These are phyloP conservation scores for Anas acuta DNA, from an alignment of 2,797 vertebrate genomes.

Conservation along the genomic window DNA sequence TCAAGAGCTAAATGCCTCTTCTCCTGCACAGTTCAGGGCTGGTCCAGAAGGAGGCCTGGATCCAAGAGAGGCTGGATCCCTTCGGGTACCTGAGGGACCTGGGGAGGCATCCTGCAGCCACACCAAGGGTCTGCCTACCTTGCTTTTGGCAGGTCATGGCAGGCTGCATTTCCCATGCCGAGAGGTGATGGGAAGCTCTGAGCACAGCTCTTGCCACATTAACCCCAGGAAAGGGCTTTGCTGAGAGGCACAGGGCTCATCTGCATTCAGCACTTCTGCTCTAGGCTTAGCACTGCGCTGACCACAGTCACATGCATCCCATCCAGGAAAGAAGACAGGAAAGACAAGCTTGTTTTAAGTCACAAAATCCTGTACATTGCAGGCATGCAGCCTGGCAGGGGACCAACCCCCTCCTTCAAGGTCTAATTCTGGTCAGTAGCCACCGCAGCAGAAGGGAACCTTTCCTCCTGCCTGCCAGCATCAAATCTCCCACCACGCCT, in stretches of 20 bases:
- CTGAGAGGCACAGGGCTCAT: not conserved
- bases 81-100: not conserved
- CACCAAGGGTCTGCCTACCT: not conserved
- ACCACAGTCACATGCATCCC: not conserved
- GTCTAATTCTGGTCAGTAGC: not conserved
- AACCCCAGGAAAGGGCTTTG: not conserved
- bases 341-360: not conserved
- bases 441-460: accelerated
- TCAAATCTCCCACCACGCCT: not conserved
- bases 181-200: not conserved
- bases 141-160: not conserved
- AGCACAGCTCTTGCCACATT: not conserved
- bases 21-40: accelerated
- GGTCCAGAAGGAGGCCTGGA: not conserved
- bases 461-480: not conserved
- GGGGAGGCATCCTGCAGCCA: too few relatives aligned
- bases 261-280: not conserved
- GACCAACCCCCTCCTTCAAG: not conserved
- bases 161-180: not conserved
- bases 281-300: not conserved
- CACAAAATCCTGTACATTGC: not conserved
- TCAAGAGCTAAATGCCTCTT: not conserved
- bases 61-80: not conserved
- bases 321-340: not conserved
- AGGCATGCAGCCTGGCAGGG: not conserved